Evolutionary conservation across 2,113 vertebrate genomes (phyloP).

Genomic region (Nipponia nippon): DNA sequence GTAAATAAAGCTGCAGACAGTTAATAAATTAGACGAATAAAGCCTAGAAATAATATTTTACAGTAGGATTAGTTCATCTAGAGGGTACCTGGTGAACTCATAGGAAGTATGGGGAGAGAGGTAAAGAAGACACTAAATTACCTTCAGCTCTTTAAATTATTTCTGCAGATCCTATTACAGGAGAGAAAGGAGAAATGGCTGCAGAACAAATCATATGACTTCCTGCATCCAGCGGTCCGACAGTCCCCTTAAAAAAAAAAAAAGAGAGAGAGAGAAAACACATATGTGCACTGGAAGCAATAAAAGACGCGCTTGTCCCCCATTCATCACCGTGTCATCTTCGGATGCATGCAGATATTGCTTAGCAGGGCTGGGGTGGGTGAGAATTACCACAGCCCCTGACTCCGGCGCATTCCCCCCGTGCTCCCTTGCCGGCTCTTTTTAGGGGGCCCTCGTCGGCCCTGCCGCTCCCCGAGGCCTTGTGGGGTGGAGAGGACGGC

Average conservation of each 20-base stretch:
- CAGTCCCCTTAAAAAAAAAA: constrained; percentile 4
- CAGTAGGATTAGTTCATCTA: constrained; percentile 84
- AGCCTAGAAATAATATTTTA: constrained; percentile 89
- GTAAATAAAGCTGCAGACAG: constrained; percentile 47
- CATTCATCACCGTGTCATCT: constrained; percentile 62
- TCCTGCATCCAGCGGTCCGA: constrained; percentile 76
- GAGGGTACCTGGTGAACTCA: constrained; percentile 77
- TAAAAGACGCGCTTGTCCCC: constrained; percentile 70
- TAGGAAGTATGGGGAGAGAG: constrained; percentile 64
- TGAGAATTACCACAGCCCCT: neutral
- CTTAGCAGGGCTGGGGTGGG: neutral
- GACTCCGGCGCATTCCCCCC: neutral
- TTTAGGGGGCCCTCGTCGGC: neutral
- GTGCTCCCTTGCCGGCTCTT: neutral
- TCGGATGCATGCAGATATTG: constrained; percentile 19
- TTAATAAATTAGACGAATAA: constrained; percentile 84
- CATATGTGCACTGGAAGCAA: constrained; percentile 34
- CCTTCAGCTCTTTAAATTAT: constrained; percentile 86
- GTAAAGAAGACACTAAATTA: constrained; percentile 85
- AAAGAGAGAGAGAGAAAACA: neutral
- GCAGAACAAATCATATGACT: constrained; percentile 82
- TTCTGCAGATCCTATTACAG: constrained; percentile 86
- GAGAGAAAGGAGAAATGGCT: constrained; percentile 76
- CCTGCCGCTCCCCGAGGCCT: neutral
- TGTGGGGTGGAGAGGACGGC: neutral